Percentiles rank a stretch among this genome's conserved stretches.
Conservation (phyloP, 2,113 vertebrate genomes). For the Xenopus borealis region DNA sequence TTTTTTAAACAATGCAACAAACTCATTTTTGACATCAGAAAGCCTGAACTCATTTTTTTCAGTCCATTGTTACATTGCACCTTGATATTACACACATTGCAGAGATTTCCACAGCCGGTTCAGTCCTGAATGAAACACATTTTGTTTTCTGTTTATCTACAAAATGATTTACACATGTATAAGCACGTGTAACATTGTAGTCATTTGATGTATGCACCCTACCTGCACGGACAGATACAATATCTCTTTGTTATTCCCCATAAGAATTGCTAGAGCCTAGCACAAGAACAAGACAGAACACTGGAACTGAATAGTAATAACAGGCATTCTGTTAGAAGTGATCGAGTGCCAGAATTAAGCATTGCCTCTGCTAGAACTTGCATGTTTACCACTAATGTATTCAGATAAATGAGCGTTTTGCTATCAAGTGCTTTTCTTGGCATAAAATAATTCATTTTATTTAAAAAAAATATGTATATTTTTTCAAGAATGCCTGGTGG, state of each 20-base stretch:
- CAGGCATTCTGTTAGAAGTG: conserved; percentile 17
- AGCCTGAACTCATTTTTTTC: too few species aligned
- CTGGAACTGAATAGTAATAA: conserved; percentile 9
- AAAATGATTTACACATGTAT: neutral
- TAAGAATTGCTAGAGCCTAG: conserved; percentile 3
- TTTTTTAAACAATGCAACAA: too few species aligned
- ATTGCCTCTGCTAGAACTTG: conserved; percentile 18
- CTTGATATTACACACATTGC: too few species aligned
- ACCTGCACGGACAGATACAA: conserved; percentile 1
- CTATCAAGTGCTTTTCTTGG: conserved; percentile 25
- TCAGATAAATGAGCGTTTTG: conserved; percentile 32
- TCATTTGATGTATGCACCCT: neutral
- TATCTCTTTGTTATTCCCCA: conserved; percentile 5
- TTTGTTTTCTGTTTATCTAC: neutral
- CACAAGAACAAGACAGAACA: neutral
- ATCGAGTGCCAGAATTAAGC: conserved; percentile 27
- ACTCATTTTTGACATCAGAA: too few species aligned
- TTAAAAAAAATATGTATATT: too few species aligned
- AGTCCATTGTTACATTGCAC: too few species aligned
- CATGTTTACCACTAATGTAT: conserved; percentile 39
- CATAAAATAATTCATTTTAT: conserved; percentile 35
- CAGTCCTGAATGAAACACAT: neutral
- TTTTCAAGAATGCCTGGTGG: conserved; percentile 5
- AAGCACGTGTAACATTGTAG: neutral
- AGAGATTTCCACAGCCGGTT: too few species aligned